Evolutionary conservation across 2,113 vertebrate genomes (phyloP).

Genomic region (Dromaius novaehollandiae): DNA sequence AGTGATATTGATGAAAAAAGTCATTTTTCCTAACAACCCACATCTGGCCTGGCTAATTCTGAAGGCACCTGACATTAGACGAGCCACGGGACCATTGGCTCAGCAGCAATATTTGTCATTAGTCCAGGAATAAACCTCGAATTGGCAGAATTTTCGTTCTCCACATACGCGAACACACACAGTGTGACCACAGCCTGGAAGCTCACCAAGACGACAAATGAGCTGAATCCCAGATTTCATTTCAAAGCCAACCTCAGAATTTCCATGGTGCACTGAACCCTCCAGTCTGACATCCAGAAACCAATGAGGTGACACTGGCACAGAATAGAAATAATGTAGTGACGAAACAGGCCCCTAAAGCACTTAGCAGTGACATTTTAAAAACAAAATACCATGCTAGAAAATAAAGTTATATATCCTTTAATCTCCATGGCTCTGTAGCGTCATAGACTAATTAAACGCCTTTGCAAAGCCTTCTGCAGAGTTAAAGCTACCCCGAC

Average conservation of each 20-base stretch:
- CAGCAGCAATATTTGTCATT: constrained; percentile 55
- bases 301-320: constrained; percentile 59
- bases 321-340: constrained; percentile 51
- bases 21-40: constrained; percentile 38
- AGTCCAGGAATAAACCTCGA: constrained; percentile 63
- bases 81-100: constrained; percentile 30
- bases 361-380: constrained; percentile 12
- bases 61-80: constrained; percentile 57
- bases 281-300: constrained; percentile 49
- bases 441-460: background rate
- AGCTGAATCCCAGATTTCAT: constrained; percentile 66
- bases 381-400: background rate
- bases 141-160: constrained; percentile 64
- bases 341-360: background rate
- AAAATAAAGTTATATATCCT: background rate
- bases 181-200: constrained; percentile 69
- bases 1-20: constrained; percentile 40
- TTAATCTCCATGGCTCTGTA: constrained; percentile 1
- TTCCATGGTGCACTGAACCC: constrained; percentile 52
- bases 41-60: constrained; percentile 58
- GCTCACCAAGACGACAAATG: constrained; percentile 59
- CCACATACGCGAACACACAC: constrained; percentile 61
- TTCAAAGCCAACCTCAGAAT: constrained; percentile 67
- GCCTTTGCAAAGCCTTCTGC: background rate
- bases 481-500: background rate